Base-by-base conservation (phyloP, 2,797 vertebrate genomes). In the Stomatorhinus walkeri region DNA sequence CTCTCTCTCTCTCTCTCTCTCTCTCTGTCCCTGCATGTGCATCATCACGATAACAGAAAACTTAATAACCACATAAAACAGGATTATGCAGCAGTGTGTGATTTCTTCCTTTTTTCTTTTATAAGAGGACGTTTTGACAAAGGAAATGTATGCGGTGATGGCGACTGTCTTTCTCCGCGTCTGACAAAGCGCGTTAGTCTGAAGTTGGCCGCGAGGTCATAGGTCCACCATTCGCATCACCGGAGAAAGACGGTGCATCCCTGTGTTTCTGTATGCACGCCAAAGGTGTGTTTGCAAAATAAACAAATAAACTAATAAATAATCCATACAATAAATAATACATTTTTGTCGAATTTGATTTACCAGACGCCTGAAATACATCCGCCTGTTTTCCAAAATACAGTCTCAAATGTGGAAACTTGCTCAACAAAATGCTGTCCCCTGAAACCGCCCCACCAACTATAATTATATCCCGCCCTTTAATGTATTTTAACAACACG, bases 31-130 rank as follows among this genome's bases (percentile, higher is more conserved):
- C 49, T 86, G 36, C 83, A 46, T n/a, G 43, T 89, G 81, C 32
- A 43, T 87, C 85, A 46, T 68, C 51, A 28, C 76, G 83, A 81
- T 87, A 87, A 88, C 40, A 48, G 88, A 83, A 87, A 52, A 22
- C 28, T 46, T 87, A 76, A 86, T 86, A 89, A 52, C 19, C 43
- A 52, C 59, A 72, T 54, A 76, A 72, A 89, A 48, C 9, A 43
- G 40, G 54, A 87, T 32, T 54, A 87, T 52, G 51, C 14, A 36
- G 52, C 85, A 87, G 14, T 54, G 51, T 87, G 52, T 85, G 83
- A 85, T 85, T 49, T 52, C 48, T 85, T 85, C 52, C 8, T 43
- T 87, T 87, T 87, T 59, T 59, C 28, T 36, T 87, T 54, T 22
- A 32, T 19, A 51, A 14, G 85, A 87, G 52, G 52, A 10, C 85